Evolutionary conservation across 2,797 vertebrate species (phyloP).

Genomic region (Lepus oiostolus): DNA sequence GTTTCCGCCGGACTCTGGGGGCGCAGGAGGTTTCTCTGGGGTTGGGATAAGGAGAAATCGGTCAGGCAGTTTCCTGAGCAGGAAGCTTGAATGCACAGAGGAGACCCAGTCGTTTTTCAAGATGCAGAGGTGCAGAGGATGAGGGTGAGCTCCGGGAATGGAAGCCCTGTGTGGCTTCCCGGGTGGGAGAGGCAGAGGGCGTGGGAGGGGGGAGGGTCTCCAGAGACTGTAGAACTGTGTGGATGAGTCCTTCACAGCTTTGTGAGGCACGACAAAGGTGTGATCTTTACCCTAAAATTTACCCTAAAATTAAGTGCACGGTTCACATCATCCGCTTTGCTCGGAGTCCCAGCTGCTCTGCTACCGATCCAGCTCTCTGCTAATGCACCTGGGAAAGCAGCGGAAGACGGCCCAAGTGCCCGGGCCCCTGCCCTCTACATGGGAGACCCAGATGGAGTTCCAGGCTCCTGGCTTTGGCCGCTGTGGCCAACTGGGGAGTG

Average conservation of each 20-base stretch:
- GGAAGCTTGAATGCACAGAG: neutral
- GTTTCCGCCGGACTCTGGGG: neutral
- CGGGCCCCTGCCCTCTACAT: no score
- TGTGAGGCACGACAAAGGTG: neutral
- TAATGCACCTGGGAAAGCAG: no score
- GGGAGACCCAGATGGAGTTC: no score
- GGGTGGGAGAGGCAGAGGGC: neutral
- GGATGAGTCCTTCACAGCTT: neutral
- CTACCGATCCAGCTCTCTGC: no score
- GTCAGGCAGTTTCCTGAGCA: neutral
- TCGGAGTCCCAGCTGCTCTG: no score
- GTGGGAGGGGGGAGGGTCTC: neutral
- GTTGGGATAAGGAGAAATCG: neutral
- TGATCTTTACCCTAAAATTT: neutral
- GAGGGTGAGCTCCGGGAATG: neutral
- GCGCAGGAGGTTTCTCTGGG: neutral
- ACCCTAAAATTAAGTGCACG: neutral
- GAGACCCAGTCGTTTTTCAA: neutral
- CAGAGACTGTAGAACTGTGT: neutral
- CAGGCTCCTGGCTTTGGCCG: no score
- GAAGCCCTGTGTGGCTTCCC: constrained; percentile 28
- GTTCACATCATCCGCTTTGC: neutral
- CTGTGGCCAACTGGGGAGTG: no score
- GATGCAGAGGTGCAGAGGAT: neutral
- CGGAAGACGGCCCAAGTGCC: no score